Conservation (phyloP, 64 coral and sea anemone species). For the Montipora capricornis region DNA sequence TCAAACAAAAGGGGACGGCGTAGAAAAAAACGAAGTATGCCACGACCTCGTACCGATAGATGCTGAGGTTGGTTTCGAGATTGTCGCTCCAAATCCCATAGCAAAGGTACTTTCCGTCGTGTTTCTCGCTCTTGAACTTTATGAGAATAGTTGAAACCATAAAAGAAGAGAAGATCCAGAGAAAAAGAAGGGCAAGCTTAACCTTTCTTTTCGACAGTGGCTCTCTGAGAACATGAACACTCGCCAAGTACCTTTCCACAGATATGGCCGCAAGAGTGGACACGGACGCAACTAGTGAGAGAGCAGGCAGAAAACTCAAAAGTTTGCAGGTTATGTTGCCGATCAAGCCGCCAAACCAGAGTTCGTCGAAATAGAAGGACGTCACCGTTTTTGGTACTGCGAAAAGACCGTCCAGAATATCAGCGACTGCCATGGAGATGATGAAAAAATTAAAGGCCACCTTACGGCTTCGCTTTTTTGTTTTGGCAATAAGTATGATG, state of each 20-base stretch:
- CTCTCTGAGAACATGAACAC: constrained; percentile 57
- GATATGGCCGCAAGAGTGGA: constrained; percentile 61
- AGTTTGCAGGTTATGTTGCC: constrained; percentile 69
- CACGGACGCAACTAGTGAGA: constrained; percentile 64
- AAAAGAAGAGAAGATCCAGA: constrained; percentile 54
- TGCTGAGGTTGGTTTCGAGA: background rate
- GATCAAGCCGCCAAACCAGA: constrained; percentile 68
- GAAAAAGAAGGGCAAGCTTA: constrained; percentile 6
- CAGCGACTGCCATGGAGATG: constrained; percentile 70
- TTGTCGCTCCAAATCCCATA: constrained; percentile 32
- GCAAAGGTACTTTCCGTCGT: background rate
- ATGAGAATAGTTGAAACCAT: constrained; percentile 15
- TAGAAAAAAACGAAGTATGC: constrained; percentile 57
- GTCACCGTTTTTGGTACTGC: constrained; percentile 43
- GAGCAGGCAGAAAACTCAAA: constrained; percentile 10
- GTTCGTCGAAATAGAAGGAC: background rate
- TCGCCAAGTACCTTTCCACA: constrained; percentile 72
- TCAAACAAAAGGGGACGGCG: constrained; percentile 60
- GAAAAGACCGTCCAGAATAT: constrained; percentile 62
- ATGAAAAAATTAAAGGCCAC: constrained; percentile 81
- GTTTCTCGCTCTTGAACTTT: constrained; percentile 17
- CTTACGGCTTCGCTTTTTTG: constrained; percentile 36
- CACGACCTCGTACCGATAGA: constrained; percentile 25
- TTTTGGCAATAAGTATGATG: constrained; percentile 65
- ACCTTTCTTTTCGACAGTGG: constrained; percentile 69